Evolutionary conservation across 30 jellyfish, hydroid and myxozoan genomes (phyloP), one percentile per base, ranked within the genome.

Genomic region (Calvadosia cruxmelitensis): DNA sequence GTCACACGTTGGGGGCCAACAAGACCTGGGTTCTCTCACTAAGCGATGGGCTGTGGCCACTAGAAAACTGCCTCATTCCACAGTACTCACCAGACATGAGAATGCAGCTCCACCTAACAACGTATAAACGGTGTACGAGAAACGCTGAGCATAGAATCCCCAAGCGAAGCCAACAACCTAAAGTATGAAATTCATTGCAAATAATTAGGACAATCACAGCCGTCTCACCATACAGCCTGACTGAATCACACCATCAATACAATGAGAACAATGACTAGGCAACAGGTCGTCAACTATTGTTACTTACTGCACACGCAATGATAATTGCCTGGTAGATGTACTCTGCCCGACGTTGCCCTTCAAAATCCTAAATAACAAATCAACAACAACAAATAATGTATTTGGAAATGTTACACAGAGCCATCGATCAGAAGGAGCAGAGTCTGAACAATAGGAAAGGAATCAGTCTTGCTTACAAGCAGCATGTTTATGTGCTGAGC

Each of bases 321-420:
- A 89, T 71, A 31, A 89, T 81, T 28, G 81, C 95, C 68, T 89
- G 98, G 63, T 89, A 89, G 20, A 82, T 33, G 27, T 63, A 63
- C 67, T 89, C 98, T 13, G 98, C 98, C 50, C 77, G 78, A 51
- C 78, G 71, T 50, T 89, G 98, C 10, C 98, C 98, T 69, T 89
- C 98, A 81, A 53, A 89, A 51, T 89, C 95, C 98, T 88, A 53
- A 12, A 79, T 57, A n/a, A 51, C 33, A 3, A n/a, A 12, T 5
- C 25, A 5, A 65, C 26, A 10, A 42, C 57, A 42, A 20, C 20
- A 42, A 10, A n/a, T n/a, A n/a, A n/a, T n/a, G n/a, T n/a, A n/a
- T n/a, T n/a, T n/a, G n/a, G n/a, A n/a, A n/a, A n/a, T n/a, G n/a
- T n/a, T n/a, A n/a, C n/a, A n/a, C n/a, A n/a, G n/a, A n/a, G n/a